Percentiles rank a stretch among this genome's conserved stretches.
phyloP scores from a whole-genome alignment of 2,888 invertebrate genomes.

The Leptopterna dolabrata region DNA sequence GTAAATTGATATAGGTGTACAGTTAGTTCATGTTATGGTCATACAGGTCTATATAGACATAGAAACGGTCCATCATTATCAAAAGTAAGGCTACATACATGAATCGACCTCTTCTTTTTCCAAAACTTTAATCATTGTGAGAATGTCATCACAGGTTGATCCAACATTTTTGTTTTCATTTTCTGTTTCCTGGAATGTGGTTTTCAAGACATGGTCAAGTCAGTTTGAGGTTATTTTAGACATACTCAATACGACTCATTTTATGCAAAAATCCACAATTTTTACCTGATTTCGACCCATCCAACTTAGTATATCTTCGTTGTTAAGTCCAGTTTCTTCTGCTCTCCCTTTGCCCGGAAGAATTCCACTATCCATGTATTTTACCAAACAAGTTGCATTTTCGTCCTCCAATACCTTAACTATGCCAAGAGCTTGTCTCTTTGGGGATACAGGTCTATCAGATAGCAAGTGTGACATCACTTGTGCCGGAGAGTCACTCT shows the following conservation, averaged over 20 bases:
- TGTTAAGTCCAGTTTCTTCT: slow-evolving; percentile 46
- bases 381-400: slow-evolving; percentile 17
- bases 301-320: slow-evolving; percentile 59
- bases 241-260: no score
- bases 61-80: no score
- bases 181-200: slow-evolving; percentile 26
- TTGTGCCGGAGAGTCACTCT: slow-evolving; percentile 32
- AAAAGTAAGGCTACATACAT: slow-evolving; percentile 53
- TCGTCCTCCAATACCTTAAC: slow-evolving; percentile 47
- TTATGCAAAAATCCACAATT: no score
- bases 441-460: not conserved
- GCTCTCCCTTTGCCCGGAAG: not conserved
- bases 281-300: slow-evolving; percentile 54
- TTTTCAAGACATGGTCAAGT: not conserved
- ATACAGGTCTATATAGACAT: no score
- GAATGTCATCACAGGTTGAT: slow-evolving; percentile 68
- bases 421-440: slow-evolving; percentile 15
- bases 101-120: slow-evolving; percentile 67
- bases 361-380: slow-evolving; percentile 8
- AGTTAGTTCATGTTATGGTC: no score
- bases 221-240: not conserved
- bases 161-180: slow-evolving; percentile 63
- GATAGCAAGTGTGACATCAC: not conserved
- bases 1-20: not conserved
- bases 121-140: slow-evolving; percentile 68